Base-by-base conservation (phyloP, 2,888 invertebrate genomes). In the Luffia ferchaultella region DNA sequence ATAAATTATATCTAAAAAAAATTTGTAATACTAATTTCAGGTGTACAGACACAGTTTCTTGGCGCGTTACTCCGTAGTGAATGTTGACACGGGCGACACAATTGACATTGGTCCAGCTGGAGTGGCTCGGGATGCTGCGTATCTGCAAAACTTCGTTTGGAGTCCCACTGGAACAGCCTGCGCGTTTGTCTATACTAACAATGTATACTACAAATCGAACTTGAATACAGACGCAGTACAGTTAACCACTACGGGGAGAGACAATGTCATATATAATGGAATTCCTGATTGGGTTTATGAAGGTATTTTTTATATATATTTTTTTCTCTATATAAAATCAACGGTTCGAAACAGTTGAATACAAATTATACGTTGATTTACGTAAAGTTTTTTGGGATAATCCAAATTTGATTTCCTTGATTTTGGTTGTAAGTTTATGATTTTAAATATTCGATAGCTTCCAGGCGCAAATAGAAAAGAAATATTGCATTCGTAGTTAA, bases 251-350 rank as follows among this genome's bases (percentile, higher is more conserved):
- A 88, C 86, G 58, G 91, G 90, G 1, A 63, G 73, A 16, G 73
- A 82, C 46, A 86, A 88, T 30, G 86, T 87, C 7, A 84, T 94
- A 49, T 91, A 91, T 64, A 92, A 96, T 69, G 96, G 96, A 20
- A 88, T 95, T 9, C 93, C 96, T 20, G 97, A 97, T 74, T 97
- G 97, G 97, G 92, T 97, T 1, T 97, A 97, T 75, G 96, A 97
- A 88, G 94, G 93, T 93, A 65, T 61, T 70, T 66, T 3, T 46
- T 18, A 41, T 9, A n/a, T 12, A 12, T 9, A 9, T 46, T 18
- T 16, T 18, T 18, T 16, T 18, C 18, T 18, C 15, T 18, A 7
- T 46, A 5, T 3, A n/a, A 18, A 9, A 9, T n/a, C 46, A 18
- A 46, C 46, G 17, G 46, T 46, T n/a, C n/a, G n/a, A n/a, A n/a